Conservation (phyloP, 2,797 vertebrate genomes). For the Characodon lateralis region DNA sequence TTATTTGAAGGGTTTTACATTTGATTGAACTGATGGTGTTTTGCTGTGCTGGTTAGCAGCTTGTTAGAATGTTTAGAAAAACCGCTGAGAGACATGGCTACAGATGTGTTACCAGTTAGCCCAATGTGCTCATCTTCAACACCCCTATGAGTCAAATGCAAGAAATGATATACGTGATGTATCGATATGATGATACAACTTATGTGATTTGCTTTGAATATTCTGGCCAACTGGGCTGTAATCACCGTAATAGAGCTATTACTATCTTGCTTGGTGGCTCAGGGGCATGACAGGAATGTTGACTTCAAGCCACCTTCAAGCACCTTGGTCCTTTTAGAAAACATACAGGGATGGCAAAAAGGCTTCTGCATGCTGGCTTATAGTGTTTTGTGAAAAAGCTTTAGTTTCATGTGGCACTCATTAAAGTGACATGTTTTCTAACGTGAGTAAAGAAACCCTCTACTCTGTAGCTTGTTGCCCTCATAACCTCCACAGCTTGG, state of each 20-base stretch:
- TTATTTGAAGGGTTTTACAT: neutral
- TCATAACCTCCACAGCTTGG: conserved; percentile 32
- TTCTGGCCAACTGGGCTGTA: neutral
- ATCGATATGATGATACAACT: neutral
- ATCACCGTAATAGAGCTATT: neutral
- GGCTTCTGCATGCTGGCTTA: neutral
- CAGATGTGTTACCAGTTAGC: neutral
- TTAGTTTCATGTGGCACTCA: neutral
- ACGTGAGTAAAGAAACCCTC: neutral
- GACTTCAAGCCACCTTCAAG: neutral
- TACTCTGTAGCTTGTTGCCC: conserved; percentile 19
- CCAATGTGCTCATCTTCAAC: neutral
- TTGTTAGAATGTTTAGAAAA: neutral
- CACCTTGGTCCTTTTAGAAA: neutral
- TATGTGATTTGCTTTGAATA: neutral
- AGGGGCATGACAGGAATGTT: neutral
- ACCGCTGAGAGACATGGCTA: neutral
- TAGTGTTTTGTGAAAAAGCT: neutral
- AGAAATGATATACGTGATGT: too few relatives aligned
- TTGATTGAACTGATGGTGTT: neutral
- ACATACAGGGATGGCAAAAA: neutral
- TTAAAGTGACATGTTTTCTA: neutral
- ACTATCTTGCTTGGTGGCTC: neutral
- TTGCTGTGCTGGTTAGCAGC: neutral
- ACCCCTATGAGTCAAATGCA: too few relatives aligned